Evolutionary conservation across 2,113 vertebrate species (phyloP).

Genomic region (Scytalopus superciliaris): DNA sequence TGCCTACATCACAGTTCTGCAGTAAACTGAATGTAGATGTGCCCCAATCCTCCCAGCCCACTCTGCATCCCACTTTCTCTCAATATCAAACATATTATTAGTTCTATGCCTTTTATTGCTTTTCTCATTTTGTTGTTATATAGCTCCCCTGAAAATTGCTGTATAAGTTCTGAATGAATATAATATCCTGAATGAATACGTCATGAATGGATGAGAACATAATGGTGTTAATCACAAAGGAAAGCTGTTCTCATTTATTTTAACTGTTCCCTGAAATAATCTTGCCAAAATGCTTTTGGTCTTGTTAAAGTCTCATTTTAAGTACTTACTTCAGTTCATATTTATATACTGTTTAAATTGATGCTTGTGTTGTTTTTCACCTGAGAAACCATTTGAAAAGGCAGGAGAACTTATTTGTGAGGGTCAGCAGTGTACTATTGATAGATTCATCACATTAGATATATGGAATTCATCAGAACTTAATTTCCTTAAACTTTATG

Average conservation of each 20-base stretch:
- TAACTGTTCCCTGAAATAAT: constrained; percentile 16
- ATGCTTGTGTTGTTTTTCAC: neutral
- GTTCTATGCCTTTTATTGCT: neutral
- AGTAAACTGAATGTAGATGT: neutral
- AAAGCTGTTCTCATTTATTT: constrained; percentile 24
- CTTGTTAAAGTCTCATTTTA: neutral
- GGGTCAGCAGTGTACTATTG: neutral
- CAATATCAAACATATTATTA: neutral
- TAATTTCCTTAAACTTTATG: constrained; percentile 21
- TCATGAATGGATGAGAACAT: constrained; percentile 28
- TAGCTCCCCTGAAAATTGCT: constrained; percentile 12
- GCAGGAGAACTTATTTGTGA: neutral
- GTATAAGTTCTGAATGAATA: neutral
- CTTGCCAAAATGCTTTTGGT: neutral
- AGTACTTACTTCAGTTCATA: neutral
- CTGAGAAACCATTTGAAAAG: neutral
- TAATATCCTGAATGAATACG: constrained; percentile 1
- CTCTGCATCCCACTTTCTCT: neutral
- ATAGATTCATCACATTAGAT: neutral
- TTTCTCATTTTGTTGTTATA: neutral
- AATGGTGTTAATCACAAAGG: constrained; percentile 37
- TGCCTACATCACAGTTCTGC: neutral
- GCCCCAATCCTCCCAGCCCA: neutral
- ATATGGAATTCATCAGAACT: neutral
- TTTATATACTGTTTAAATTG: neutral